phyloP scores from a whole-genome alignment of 64 coral and sea anemone species.

The Cladopsammia gracilis region DNA sequence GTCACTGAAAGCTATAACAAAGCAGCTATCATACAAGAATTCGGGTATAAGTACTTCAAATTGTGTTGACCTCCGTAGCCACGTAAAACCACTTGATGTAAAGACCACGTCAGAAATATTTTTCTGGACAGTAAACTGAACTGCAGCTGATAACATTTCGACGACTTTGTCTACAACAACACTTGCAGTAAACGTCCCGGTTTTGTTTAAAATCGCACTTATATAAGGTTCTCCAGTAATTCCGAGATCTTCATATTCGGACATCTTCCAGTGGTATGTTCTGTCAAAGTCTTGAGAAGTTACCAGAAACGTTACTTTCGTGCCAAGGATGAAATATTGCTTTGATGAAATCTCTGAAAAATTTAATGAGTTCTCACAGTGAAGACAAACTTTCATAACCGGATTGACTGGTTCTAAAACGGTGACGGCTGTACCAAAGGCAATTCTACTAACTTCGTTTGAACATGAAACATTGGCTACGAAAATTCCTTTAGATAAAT shows the following conservation, averaged over 20 bases:
- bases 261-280: constrained; percentile 41
- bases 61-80: constrained; percentile 6
- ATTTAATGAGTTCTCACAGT: neutral
- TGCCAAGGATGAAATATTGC: constrained; percentile 31
- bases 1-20: constrained; percentile 7
- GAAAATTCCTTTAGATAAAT: constrained; percentile 2
- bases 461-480: neutral
- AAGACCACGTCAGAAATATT: constrained; percentile 28
- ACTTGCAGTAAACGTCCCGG: neutral
- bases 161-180: constrained; percentile 64
- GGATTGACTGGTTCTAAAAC: constrained; percentile 10
- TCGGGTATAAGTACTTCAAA: constrained; percentile 14
- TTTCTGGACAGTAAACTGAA: constrained; percentile 48
- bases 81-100: constrained; percentile 32
- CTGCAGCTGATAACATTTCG: neutral
- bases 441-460: constrained; percentile 30
- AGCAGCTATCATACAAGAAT: constrained; percentile 35
- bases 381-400: neutral
- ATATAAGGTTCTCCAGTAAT: neutral
- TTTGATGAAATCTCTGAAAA: neutral
- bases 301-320: constrained; percentile 20
- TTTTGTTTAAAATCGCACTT: neutral
- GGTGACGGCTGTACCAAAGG: neutral
- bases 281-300: constrained; percentile 63
- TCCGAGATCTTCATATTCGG: neutral